Evolutionary conservation across 1,140 invertebrate species (phyloP), one percentile per base, ranked within the genome.

Genomic region (Bombus sibiricus): DNA sequence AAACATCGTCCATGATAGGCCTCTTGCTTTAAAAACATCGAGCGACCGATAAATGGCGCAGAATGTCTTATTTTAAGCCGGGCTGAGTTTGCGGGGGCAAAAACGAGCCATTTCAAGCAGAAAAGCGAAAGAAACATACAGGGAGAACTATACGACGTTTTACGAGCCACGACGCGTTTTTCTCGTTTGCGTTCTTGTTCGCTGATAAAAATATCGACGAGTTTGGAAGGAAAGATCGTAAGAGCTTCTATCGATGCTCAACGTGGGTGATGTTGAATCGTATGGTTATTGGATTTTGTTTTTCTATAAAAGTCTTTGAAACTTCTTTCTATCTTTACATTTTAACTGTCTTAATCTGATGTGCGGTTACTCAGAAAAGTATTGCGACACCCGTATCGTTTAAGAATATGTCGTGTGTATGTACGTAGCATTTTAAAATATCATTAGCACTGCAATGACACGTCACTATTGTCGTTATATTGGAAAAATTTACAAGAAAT

Each of bases 61-160:
- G 64, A 72, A 82, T 73, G 75, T 81, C 76, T 88, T 89, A 88
- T 86, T 89, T 78, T 72, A 68, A 57, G 22, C 25, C 6, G 13
- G 28, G 37, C 32, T 53, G 69, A 87, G 59, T 47, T 47, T 43
- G 57, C 34, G n/a, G 47, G 37, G 25, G n/a, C n/a, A 15, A 81
- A 64, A 81, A 47, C 25, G 9, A n/a, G 73, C 39, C 15, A 34
- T 74, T 75, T 34, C 1, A 12, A 32, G 1, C 37, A 28, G 25
- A 34, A n/a, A 47, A 34, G 37, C 28, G 43, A 66, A 77, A 41
- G 37, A 28, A 68, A 41, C 41, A 15, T n/a, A 68, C 41, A 28
- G 0, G 3, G 1, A 28, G 57, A 47, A 28, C 62, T 25, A 64
- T 32, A 53, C 62, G 18, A 39, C 41, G 18, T 32, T 78, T 83